These are phyloP conservation scores for Patella ulyssiponensis DNA, from an alignment of 2,888 invertebrate genomes.

Conservation along the genomic window DNA sequence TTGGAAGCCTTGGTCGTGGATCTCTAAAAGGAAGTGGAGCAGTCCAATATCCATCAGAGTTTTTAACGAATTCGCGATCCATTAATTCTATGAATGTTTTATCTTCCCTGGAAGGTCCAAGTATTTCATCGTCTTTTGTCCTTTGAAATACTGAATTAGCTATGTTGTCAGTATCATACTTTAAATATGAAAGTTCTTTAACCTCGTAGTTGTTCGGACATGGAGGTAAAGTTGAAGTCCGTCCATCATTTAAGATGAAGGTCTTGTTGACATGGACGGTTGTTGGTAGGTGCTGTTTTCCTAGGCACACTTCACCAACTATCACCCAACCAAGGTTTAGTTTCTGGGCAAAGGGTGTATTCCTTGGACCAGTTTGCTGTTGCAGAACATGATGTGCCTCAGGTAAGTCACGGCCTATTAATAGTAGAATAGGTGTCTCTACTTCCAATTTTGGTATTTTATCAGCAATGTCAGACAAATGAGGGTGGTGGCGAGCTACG, in stretches of 20 bases:
- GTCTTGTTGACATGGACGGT: conserved; percentile 22
- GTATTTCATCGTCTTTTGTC: conserved; percentile 32
- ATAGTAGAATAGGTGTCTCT: no score
- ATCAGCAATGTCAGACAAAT: no score
- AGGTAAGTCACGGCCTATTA: no score
- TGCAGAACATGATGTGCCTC: no score
- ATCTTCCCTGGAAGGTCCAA: conserved; percentile 32
- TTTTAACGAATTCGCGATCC: conserved; percentile 19
- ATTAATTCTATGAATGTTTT: conserved; percentile 29
- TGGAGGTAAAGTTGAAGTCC: no score
- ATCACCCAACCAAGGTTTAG: conserved; percentile 35
- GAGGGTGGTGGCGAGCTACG: not conserved
- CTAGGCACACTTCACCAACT: conserved; percentile 38
- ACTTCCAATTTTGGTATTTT: no score
- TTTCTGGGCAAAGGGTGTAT: no score
- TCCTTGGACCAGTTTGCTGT: no score
- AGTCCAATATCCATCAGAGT: conserved; percentile 23
- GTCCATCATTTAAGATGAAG: conserved; percentile 11
- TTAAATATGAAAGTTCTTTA: no score
- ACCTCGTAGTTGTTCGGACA: no score
- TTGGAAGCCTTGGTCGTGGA: conserved; percentile 11
- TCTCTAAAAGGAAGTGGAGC: conserved; percentile 11
- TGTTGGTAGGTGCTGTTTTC: conserved; percentile 29
- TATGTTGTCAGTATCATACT: no score
- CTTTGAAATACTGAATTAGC: conserved; percentile 17